Conservation (phyloP, 2,888 invertebrate genomes). For the Chrysolina americana region DNA sequence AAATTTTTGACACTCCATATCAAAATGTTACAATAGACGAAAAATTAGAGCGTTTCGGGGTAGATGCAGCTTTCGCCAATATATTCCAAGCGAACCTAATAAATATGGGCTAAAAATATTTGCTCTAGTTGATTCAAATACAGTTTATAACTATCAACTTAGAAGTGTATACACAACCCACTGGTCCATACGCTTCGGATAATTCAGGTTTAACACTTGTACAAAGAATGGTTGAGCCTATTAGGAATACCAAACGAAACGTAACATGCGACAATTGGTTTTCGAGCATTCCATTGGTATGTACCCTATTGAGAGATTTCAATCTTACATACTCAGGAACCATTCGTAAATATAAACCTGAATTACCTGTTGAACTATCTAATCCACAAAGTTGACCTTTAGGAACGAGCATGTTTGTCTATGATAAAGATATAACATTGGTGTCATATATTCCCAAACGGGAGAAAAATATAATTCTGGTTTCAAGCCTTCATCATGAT, state of each 20-base stretch:
- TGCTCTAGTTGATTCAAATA: too few species aligned
- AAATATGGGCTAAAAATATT: too few species aligned
- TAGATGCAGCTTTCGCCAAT: too few species aligned
- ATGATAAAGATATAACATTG: conserved; percentile 53
- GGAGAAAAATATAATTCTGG: conserved; percentile 54
- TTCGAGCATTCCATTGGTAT: conserved; percentile 27
- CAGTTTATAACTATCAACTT: too few species aligned
- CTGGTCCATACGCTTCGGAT: conserved; percentile 1
- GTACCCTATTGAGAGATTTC: conserved; percentile 30
- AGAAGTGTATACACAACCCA: background rate
- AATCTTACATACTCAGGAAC: conserved; percentile 54
- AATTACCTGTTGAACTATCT: conserved; percentile 58
- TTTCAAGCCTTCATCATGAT: conserved; percentile 58
- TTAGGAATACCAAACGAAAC: conserved; percentile 29
- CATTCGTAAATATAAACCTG: conserved; percentile 57
- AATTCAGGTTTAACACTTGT: conserved; percentile 20
- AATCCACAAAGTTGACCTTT: conserved; percentile 47
- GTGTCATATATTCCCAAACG: conserved; percentile 56
- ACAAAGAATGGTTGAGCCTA: conserved; percentile 32
- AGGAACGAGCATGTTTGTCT: conserved; percentile 53
- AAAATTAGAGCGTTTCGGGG: too few species aligned
- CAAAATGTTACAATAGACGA: too few species aligned
- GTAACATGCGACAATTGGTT: conserved; percentile 39
- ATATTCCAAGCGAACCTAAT: too few species aligned
- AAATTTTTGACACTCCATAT: too few species aligned